A percentile compares a stretch with the other conserved stretches of the same genome.
Evolutionary conservation across 1,140 invertebrate genomes (phyloP).

Genomic region (Gonatopus flavifemur): DNA sequence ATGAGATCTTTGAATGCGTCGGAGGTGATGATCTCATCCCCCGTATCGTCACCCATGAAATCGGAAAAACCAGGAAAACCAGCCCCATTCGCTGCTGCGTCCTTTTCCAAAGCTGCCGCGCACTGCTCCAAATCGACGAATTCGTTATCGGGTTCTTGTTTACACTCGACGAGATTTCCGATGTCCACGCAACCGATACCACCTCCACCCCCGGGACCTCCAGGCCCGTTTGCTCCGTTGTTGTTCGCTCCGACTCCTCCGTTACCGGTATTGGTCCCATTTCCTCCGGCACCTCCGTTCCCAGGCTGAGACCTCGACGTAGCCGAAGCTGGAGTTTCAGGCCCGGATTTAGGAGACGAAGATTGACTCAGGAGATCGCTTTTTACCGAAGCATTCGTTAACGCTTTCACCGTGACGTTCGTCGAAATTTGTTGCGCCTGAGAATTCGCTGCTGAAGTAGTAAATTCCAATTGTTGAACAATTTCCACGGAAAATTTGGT

Average conservation of each 20-base stretch:
- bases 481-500: conserved; percentile 89
- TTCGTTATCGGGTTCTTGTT: conserved; percentile 81
- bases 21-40: conserved; percentile 77
- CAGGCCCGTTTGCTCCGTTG: conserved; percentile 19
- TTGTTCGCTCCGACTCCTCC: conserved; percentile 26
- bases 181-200: conserved; percentile 56
- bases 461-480: conserved; percentile 85
- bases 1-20: conserved; percentile 87
- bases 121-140: conserved; percentile 81
- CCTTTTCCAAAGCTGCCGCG: conserved; percentile 77
- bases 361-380: conserved; percentile 63
- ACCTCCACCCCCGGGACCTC: conserved; percentile 18
- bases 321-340: conserved; percentile 38
- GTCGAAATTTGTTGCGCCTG: conserved; percentile 88
- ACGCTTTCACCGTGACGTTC: conserved; percentile 88
- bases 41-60: conserved; percentile 77
- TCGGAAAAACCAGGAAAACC: conserved; percentile 78
- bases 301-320: conserved; percentile 27
- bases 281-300: conserved; percentile 30
- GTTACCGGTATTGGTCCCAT: conserved; percentile 19
- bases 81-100: conserved; percentile 69
- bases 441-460: conserved; percentile 76
- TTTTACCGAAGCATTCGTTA: conserved; percentile 80
- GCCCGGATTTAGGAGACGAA: conserved; percentile 57
- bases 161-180: conserved; percentile 74